phyloP scores from a whole-genome alignment of 2,888 invertebrate species.

The Lamellibrachia satsuma region DNA sequence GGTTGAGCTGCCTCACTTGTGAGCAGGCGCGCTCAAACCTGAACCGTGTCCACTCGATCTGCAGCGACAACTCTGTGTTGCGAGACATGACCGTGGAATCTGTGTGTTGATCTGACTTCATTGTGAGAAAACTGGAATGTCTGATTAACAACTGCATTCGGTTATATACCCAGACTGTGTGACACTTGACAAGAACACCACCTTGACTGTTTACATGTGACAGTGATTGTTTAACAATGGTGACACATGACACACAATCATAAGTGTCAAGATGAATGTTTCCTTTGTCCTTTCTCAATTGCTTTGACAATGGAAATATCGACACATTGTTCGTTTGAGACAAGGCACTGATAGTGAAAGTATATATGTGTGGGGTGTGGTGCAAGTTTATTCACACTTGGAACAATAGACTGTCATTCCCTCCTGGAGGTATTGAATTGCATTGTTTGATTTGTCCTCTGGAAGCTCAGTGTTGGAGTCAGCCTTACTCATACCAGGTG shows the following conservation, averaged over 20 bases:
- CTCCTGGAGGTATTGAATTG: neutral
- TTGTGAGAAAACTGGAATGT: neutral
- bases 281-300: no score
- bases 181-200: neutral
- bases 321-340: neutral
- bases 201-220: neutral
- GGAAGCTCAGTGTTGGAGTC: neutral
- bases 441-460: neutral
- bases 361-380: neutral
- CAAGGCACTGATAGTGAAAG: no score
- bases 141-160: neutral
- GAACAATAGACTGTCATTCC: neutral
- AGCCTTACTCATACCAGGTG: neutral
- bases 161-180: neutral
- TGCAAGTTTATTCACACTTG: neutral
- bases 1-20: conserved; percentile 29
- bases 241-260: neutral
- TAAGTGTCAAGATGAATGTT: neutral
- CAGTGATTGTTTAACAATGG: neutral
- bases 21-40: conserved; percentile 20
- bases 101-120: neutral
- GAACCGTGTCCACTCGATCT: neutral
- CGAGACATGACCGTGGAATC: neutral
- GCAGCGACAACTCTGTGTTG: neutral
- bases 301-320: neutral